These are phyloP conservation scores for Drosophila phalerata DNA, from an alignment of 2,888 invertebrate species.

Conservation along the genomic window DNA sequence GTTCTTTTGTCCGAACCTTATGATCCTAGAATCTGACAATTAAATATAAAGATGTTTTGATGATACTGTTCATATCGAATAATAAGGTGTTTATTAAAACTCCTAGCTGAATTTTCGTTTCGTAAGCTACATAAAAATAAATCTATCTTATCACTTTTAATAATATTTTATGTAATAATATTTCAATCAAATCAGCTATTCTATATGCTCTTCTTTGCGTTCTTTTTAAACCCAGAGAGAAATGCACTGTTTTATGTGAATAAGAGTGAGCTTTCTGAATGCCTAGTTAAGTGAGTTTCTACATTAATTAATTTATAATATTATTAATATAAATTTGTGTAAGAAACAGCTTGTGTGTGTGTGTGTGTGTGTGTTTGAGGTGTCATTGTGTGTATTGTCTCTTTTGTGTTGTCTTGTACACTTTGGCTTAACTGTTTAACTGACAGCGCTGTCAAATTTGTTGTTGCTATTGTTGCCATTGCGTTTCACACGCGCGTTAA, in stretches of 20 bases:
- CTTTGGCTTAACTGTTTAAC: conserved; percentile 47
- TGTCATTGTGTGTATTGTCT: conserved; percentile 25
- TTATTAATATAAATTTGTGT: conserved; percentile 5
- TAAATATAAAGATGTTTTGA: too few species aligned
- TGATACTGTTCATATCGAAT: too few species aligned
- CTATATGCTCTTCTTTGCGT: too few species aligned
- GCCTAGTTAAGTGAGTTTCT: conserved; percentile 1
- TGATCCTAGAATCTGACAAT: too few species aligned
- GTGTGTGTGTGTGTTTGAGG: neutral
- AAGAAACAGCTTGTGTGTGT: conserved; percentile 7
- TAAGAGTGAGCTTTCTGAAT: neutral
- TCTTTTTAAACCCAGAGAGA: neutral
- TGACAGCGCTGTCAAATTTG: conserved; percentile 57
- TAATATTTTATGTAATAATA: too few species aligned
- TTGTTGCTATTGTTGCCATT: conserved; percentile 46
- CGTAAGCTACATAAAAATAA: too few species aligned
- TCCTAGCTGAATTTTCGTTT: too few species aligned
- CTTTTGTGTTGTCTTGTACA: conserved; percentile 33
- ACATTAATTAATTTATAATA: conserved; percentile 15
- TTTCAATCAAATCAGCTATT: too few species aligned
- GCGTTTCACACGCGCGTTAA: conserved; percentile 66
- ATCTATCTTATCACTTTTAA: too few species aligned
- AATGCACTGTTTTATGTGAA: neutral
- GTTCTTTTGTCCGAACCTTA: too few species aligned
- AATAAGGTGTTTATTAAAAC: too few species aligned